Conservation (phyloP, 2,888 invertebrate species). For the Enchytraeus crypticus region DNA sequence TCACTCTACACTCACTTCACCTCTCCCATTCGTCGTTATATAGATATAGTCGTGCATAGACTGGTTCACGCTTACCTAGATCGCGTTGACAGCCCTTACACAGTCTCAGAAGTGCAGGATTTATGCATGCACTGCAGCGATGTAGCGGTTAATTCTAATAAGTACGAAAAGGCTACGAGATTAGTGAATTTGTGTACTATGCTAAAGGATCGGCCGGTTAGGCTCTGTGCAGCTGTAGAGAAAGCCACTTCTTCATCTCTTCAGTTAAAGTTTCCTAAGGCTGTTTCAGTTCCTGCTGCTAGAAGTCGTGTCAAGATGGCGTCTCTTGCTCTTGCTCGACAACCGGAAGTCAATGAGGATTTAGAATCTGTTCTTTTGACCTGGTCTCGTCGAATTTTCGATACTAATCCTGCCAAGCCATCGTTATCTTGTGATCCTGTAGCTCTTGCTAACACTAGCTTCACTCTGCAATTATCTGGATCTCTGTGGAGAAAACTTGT, state of each 20-base stretch:
- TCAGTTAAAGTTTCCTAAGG: not conserved
- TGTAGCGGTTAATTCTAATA: conserved; percentile 3
- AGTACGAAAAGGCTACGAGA: conserved; percentile 18
- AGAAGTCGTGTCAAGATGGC: not conserved
- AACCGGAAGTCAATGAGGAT: not conserved
- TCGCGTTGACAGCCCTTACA: conserved; percentile 29
- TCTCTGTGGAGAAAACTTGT: conserved; percentile 10
- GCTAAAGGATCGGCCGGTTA: conserved; percentile 30
- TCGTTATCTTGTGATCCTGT: not conserved
- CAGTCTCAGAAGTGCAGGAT: conserved; percentile 25
- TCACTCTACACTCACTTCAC: conserved; percentile 33
- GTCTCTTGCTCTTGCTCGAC: not conserved
- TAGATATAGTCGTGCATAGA: conserved; percentile 38
- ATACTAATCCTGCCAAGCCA: not conserved
- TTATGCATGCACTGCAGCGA: conserved; percentile 26
- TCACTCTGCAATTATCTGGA: not conserved
- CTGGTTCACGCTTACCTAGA: conserved; percentile 33
- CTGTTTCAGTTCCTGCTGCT: not conserved
- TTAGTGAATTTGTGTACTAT: conserved; percentile 28
- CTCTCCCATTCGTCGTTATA: conserved; percentile 35
- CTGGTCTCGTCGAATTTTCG: conserved; percentile 1
- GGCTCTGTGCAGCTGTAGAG: conserved; percentile 33
- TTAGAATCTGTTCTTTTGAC: not conserved
- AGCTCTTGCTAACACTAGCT: not conserved
- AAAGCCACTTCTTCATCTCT: conserved; percentile 11